phyloP scores from a whole-genome alignment of 2,113 vertebrate genomes.

The Lagopus muta region DNA sequence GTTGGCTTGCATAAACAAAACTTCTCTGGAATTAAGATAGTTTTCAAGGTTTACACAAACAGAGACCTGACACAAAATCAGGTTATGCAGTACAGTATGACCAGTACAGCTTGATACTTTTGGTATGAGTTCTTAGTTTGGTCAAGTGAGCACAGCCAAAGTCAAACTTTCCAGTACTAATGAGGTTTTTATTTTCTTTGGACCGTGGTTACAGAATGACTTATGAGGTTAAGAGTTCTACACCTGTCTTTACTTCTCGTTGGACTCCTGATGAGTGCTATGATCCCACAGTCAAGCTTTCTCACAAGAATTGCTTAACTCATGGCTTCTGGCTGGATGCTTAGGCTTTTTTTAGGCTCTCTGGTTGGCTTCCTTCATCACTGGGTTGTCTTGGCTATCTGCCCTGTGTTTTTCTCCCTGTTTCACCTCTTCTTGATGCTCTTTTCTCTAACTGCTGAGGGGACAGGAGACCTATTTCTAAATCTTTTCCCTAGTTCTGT shows the following conservation, averaged over 20 bases:
- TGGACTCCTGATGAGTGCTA: not conserved
- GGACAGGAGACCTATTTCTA: not conserved
- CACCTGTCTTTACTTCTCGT: slow-evolving; percentile 49
- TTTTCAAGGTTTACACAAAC: slow-evolving; percentile 19
- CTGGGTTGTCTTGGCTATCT: not conserved
- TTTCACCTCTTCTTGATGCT: slow-evolving; percentile 9
- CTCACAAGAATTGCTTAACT: slow-evolving; percentile 38
- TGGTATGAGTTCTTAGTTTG: slow-evolving; percentile 19
- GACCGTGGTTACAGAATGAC: slow-evolving; percentile 3
- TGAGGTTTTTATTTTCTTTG: slow-evolving; percentile 53
- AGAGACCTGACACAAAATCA: slow-evolving; percentile 8
- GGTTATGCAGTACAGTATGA: slow-evolving; percentile 40
- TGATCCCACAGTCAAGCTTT: slow-evolving; percentile 13
- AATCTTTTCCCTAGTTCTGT: not conserved
- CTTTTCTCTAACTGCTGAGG: not conserved
- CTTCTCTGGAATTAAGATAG: not conserved
- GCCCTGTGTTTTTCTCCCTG: not conserved
- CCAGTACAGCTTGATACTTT: slow-evolving; percentile 27
- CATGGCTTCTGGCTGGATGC: slow-evolving; percentile 22
- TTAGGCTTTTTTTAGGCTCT: not conserved
- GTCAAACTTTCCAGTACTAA: slow-evolving; percentile 52
- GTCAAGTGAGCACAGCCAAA: not conserved
- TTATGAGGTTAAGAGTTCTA: slow-evolving; percentile 23
- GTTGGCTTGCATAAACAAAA: not conserved
- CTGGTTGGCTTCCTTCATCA: not conserved